Percentiles rank a stretch among this genome's conserved stretches.
These are phyloP conservation scores for Noctua janthina DNA, from an alignment of 2,888 invertebrate species.

Conservation along the genomic window DNA sequence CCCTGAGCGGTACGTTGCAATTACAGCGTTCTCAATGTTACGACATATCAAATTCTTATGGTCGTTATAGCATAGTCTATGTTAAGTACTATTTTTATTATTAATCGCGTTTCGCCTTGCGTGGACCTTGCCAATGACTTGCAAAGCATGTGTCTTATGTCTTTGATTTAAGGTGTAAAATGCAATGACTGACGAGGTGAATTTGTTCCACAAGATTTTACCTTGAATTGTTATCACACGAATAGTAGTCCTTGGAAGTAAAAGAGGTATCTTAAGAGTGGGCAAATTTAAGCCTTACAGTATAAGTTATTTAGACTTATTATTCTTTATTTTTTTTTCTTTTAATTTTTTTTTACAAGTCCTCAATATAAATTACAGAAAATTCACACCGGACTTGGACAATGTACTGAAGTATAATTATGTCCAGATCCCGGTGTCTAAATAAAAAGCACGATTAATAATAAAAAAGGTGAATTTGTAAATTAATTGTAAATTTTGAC, in stretches of 20 bases:
- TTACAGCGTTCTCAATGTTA: neutral
- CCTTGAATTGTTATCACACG: neutral
- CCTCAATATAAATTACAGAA: neutral
- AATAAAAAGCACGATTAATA: conserved; percentile 31
- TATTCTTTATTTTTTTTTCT: neutral
- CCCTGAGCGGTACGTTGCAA: neutral
- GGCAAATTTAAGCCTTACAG: neutral
- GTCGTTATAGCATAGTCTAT: conserved; percentile 60
- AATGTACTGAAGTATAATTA: neutral
- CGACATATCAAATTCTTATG: neutral
- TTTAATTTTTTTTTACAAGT: neutral
- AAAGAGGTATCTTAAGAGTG: neutral
- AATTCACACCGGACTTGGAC: neutral
- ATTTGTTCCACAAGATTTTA: neutral
- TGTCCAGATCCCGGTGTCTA: neutral
- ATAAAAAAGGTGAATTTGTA: conserved; percentile 62
- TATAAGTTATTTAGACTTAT: neutral
- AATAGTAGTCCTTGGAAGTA: neutral
- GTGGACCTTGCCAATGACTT: neutral
- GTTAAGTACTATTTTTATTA: conserved; percentile 51
- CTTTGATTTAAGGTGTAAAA: neutral
- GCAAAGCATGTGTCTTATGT: neutral
- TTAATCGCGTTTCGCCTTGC: conserved; percentile 28
- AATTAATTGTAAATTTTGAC: conserved; percentile 74
- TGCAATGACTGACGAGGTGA: neutral